Evolutionary conservation across 2,888 invertebrate genomes (phyloP).

Genomic region (Nomada hirtipes): DNA sequence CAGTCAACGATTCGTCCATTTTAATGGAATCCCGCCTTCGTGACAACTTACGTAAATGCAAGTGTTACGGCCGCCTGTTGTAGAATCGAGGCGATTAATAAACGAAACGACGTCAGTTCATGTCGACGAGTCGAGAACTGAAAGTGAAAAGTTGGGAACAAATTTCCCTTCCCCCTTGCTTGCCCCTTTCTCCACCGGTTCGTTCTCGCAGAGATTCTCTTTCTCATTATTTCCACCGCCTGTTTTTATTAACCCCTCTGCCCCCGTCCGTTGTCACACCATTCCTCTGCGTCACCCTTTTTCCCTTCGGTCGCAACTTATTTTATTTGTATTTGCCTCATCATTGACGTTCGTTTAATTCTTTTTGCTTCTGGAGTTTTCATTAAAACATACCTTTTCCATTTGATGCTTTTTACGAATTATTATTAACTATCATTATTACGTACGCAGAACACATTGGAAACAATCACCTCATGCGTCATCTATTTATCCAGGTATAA

Average conservation of each 20-base stretch:
- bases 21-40: constrained; percentile 31
- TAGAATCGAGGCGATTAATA: constrained; percentile 55
- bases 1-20: constrained; percentile 48
- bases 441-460: background rate
- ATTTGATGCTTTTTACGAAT: no score
- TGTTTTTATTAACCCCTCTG: constrained; percentile 40
- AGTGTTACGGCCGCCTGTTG: constrained; percentile 50
- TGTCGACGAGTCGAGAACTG: constrained; percentile 38
- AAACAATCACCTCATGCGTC: background rate
- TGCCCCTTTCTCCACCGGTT: background rate
- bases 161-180: constrained; percentile 14
- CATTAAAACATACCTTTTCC: no score
- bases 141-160: constrained; percentile 58
- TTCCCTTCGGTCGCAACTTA: constrained; percentile 5
- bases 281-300: background rate
- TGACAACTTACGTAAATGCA: constrained; percentile 53
- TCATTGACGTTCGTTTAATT: constrained; percentile 17
- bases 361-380: background rate
- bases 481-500: background rate
- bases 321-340: constrained; percentile 8
- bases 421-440: no score
- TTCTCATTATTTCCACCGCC: constrained; percentile 31
- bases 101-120: constrained; percentile 58
- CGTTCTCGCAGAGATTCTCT: background rate
- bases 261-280: constrained; percentile 15